Evolutionary conservation across 2,888 invertebrate genomes (phyloP), one percentile per base, ranked within the genome.

Genomic region (Blastobasis lacticolella): DNA sequence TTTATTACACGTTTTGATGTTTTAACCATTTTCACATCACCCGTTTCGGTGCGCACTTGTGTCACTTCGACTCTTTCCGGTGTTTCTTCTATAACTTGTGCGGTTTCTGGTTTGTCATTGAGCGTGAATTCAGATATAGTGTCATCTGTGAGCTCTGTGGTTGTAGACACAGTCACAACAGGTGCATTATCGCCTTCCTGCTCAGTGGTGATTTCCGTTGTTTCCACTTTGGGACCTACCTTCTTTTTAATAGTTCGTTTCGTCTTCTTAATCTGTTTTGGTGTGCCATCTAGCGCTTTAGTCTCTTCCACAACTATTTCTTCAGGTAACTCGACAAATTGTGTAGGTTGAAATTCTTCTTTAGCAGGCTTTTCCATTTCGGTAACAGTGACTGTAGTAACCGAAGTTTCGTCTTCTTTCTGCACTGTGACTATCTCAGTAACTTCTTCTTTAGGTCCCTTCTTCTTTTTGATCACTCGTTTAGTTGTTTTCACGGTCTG

Each of bases 171-270:
- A 8, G 9, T 8, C 40, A 40, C 40, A 53, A 62, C 55, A 8
- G 60, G 60, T 58, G 64, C 5, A 53, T 68, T 56, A 42, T 62
- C 58, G 6, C 77, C 71, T 54, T 74, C 73, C 57, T 78, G 75
- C 50, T 67, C 56, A 23, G 64, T 6, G 57, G 58, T 57, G 66
- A 74, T 56, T 65, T 78, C 52, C 56, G 72, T 59, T 61, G 78
- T 61, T 63, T 78, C 68, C 55, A 79, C 54, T 56, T 70, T 73
- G 23, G 63, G 67, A 6, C 71, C 79, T 38, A 69, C 59, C 55
- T 71, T 65, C 60, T 72, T 65, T 52, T 75, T 76, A 41, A 68
- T 71, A 0, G 63, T 60, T 52, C 57, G 53, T 70, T 64, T 52
- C 56, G 57, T 45, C 46, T 60, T 77, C 50, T 49, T 57, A 37